Percentiles rank a stretch among this genome's conserved stretches.
phyloP scores from a whole-genome alignment of 2,797 vertebrate genomes.

The Poliocrania exsul region DNA sequence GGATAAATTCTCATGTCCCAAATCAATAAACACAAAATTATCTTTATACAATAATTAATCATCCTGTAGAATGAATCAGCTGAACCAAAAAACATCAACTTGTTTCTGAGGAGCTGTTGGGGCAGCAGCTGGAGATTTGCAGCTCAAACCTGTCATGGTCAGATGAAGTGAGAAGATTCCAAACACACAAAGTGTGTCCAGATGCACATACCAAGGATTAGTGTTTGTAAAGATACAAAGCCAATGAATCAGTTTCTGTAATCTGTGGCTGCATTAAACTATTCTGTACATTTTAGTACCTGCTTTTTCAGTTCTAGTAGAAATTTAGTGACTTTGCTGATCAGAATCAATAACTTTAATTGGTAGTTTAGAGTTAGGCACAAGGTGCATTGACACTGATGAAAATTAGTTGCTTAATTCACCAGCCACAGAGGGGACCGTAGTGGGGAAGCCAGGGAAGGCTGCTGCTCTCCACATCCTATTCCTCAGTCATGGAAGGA shows the following conservation, averaged over 20 bases:
- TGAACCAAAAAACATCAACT: not conserved
- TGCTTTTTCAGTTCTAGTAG: not conserved
- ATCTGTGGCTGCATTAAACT: not conserved
- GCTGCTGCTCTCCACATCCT: not conserved
- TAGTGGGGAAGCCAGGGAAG: not conserved
- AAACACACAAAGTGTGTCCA: not conserved
- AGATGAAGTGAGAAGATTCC: not conserved
- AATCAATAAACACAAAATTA: conserved; percentile 8
- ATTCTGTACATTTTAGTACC: not conserved
- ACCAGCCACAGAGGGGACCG: fast-evolving
- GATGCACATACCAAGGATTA: not conserved
- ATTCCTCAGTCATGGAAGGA: fast-evolving
- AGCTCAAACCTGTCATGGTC: not conserved
- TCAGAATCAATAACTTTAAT: conserved; percentile 16
- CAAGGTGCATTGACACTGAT: not conserved
- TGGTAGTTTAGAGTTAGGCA: not conserved
- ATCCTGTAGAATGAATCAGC: not conserved
- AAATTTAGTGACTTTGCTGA: conserved; percentile 10
- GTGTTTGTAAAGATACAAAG: not conserved
- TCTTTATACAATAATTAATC: conserved; percentile 1
- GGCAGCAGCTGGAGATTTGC: not conserved
- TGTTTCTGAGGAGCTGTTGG: not conserved
- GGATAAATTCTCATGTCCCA: not conserved
- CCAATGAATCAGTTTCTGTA: conserved; percentile 3
- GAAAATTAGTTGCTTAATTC: conserved; percentile 33